Evolutionary conservation across 2,888 invertebrate genomes (phyloP).

Genomic region (Achlya flavicornis): DNA sequence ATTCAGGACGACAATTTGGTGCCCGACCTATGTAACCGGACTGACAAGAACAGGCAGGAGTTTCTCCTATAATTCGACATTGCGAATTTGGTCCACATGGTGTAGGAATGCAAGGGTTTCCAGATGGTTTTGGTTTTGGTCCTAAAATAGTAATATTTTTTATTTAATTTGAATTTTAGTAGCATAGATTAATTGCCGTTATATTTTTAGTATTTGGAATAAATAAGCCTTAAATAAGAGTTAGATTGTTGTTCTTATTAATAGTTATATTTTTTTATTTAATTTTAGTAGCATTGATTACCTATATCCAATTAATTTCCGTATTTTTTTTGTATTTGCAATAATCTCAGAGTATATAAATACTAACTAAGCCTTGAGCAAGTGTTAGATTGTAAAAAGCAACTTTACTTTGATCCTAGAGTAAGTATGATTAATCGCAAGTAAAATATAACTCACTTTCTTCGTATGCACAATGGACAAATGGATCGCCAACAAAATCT

Average conservation of each 20-base stretch:
- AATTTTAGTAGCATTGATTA: conserved; percentile 7
- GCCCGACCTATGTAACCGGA: conserved; percentile 91
- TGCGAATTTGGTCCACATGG: conserved; percentile 94
- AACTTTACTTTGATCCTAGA: background rate
- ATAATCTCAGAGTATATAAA: too few species aligned
- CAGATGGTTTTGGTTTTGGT: conserved; percentile 80
- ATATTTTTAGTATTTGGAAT: background rate
- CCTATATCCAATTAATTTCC: conserved; percentile 4
- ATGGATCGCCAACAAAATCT: conserved; percentile 92
- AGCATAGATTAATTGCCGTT: conserved; percentile 6
- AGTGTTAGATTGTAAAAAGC: conserved; percentile 14
- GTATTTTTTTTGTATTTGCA: background rate
- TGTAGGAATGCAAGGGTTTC: conserved; percentile 91
- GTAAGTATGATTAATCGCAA: conserved; percentile 2
- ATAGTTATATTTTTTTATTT: conserved; percentile 29
- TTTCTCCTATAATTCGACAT: conserved; percentile 90
- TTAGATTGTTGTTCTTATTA: conserved; percentile 71
- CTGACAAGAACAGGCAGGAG: conserved; percentile 91
- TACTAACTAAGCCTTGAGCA: background rate
- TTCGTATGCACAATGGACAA: conserved; percentile 87
- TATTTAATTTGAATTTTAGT: background rate
- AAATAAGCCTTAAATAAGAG: background rate
- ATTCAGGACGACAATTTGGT: conserved; percentile 94
- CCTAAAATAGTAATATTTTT: conserved; percentile 66
- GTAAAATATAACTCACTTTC: conserved; percentile 82